Evolutionary conservation across 2,797 vertebrate genomes (phyloP), one percentile per base, ranked within the genome.

Genomic region (Vespertilio murinus): DNA sequence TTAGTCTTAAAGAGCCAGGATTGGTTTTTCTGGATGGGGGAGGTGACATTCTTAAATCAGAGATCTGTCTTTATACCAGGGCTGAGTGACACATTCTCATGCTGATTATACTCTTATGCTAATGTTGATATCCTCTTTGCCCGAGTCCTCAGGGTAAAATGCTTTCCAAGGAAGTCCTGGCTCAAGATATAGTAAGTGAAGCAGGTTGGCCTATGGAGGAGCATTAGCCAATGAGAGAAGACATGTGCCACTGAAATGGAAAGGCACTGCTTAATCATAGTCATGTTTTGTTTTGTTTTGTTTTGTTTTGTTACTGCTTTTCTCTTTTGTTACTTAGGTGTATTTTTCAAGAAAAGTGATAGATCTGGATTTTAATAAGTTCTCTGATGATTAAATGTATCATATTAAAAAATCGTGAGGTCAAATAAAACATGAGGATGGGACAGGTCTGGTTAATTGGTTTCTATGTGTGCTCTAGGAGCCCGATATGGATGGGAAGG

Each of bases 281-380:
- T 3, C 18, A 14, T 6, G 13, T 87, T 90, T 45, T 47, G 6
- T 35, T 42, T 54, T 87, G 20, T 64, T 88, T 75, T 84, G 25
- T 67, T 45, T 54, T 90, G 25, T 64, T 91, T 75, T 84, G 25
- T 67, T 45, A 40, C 17, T 82, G 9, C 6, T 85, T 70, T 85
- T 59, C 47, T 85, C 74, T 28, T 33, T 70, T 91, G 42, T 5
- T 73, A 23, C n/a, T 56, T 70, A 74, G 59, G 12, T 28, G 73
- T 89, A 20, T 54, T 80, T 84, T 79, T 33, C 0, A 52, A 78
- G 18, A n/a, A 65, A 52, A 52, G 4, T 9, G 61, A 23, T 70
- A 4, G 45, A 10, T 78, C 3, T 78, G 47, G 16, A 69, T 14
- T 61, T 94, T 80, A 75, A 52, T 69, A 64, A 33, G 64, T 70